Percentiles rank a stretch among this genome's conserved stretches.
Evolutionary conservation across 2,888 invertebrate species (phyloP).

Genomic region (Netelia virgata): DNA sequence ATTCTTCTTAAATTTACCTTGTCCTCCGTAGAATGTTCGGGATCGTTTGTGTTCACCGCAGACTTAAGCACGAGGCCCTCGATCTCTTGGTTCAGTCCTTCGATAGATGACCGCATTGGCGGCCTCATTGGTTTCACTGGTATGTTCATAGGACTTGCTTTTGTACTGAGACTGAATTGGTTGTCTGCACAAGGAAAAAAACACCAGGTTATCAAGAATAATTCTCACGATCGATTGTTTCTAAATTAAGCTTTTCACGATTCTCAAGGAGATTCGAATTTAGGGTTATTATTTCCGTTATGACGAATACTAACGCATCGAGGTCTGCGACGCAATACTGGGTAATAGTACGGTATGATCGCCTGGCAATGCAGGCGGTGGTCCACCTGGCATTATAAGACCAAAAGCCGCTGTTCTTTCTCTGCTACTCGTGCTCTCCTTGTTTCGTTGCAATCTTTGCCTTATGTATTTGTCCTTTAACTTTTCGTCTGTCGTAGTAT

Average conservation of each 20-base stretch:
- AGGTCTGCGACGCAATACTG: conserved; percentile 86
- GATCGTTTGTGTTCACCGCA: conserved; percentile 81
- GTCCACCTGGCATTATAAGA: conserved; percentile 83
- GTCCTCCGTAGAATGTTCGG: conserved; percentile 86
- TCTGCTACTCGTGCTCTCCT: conserved; percentile 86
- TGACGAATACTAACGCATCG: conserved; percentile 81
- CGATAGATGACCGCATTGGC: conserved; percentile 93
- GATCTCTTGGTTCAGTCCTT: conserved; percentile 95
- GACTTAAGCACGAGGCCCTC: conserved; percentile 90
- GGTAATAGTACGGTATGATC: conserved; percentile 86
- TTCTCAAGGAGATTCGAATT: too few relatives aligned
- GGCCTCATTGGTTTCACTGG: conserved; percentile 87
- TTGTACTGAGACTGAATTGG: conserved; percentile 84
- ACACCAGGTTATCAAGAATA: not conserved
- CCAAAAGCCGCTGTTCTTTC: conserved; percentile 85
- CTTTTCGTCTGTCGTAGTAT: conserved; percentile 86
- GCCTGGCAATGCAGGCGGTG: conserved; percentile 86
- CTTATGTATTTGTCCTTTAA: conserved; percentile 86
- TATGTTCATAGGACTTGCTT: conserved; percentile 87
- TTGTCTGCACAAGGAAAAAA: conserved; percentile 76
- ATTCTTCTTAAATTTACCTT: conserved; percentile 86
- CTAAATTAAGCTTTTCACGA: too few relatives aligned
- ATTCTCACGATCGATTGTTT: not conserved
- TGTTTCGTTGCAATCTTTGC: conserved; percentile 87
- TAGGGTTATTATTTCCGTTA: not conserved